Base-by-base conservation (phyloP, 1,140 invertebrate genomes). In the Cyclina sinensis region DNA sequence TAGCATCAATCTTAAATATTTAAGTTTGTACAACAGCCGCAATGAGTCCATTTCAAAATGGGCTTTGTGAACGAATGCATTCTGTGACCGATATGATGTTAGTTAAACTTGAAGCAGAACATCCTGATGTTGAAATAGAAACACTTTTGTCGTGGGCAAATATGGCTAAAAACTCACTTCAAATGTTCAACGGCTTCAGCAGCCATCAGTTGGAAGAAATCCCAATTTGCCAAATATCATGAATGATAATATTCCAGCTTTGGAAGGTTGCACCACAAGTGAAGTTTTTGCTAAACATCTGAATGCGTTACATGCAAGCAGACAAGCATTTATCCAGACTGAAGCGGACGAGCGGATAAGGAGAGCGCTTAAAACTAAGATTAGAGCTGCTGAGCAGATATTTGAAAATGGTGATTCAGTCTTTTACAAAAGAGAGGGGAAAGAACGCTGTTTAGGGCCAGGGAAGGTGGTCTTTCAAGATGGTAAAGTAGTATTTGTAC, bases 111-210 rank as follows among this genome's bases (percentile, higher is more conserved):
- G 51, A 68, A 24, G 79, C 65, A 62, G 74, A 70, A 85, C 39
- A 89, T 85, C 18, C 48, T 14, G 1, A 54, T 68, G 24, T 62
- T 21, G 21, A 76, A 68, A 32, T 1, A 0, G 14, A 68, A 54
- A 30, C 37, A 59, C 54, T 90, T 1, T 27, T 85, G 14, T 54
- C 14, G 0, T 90, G 80, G 81, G 89, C 86, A 32, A 90, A 90
- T 68, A 90, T 90, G 89, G 86, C 89, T 18, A 62, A 35, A 32
- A 85, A n/a, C n/a, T n/a, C n/a, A 89, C 57, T 90, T 0, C 82
- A 90, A 81, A 90, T 90, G 86, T 89, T 35, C 39, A 86, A 90
- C 85, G 89, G 89, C 62, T 90, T 87, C 37, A 79, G 78, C 59
- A n/a, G n/a, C n/a, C n/a, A n/a, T n/a, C n/a, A n/a, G n/a, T 68